Evolutionary conservation across 1,140 invertebrate genomes (phyloP), one percentile per base, ranked within the genome.

Genomic region (Caenorhabditis inopinata): DNA sequence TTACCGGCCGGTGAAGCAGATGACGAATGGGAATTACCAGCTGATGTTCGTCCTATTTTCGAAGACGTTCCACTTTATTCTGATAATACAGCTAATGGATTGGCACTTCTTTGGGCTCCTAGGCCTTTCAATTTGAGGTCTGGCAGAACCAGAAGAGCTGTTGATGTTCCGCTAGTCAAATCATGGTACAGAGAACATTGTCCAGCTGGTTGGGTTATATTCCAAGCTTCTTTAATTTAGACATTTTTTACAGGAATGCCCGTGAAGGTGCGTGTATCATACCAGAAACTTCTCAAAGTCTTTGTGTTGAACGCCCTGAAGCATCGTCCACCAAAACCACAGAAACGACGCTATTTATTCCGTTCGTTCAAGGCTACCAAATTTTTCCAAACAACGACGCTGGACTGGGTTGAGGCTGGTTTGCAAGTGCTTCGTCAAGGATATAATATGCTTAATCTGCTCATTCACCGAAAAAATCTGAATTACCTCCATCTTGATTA

Each of bases 401-500:
- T 99, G 78, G 97, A 99, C 90, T 99, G 97, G 97, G 97, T 99
- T 1, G 97, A 99, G 90, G 96, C 96, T 74, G 97, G 97, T 29
- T 90, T 99, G 6, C 94, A 96, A 91, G 97, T 99, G 0, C 98
- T 97, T 89, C 92, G 97, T 14, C 97, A 99, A 90, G 97, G 97
- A 14, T 99, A 99, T 90, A 99, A 99, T 89, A 99, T 99, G 97
- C 90, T 99, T 11, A 99, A 99, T 90, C 91, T 99, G 46, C 91
- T 99, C 53, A 99, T 99, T 88, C 97, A 99, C 90, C 93, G 97
- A 62, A 99, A 99, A 90, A 99, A 99, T 90, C 92, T 99, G 9
- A 99, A 99, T 89, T 99, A 99, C 89, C 92, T 99, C 32, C 97
- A 99, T 92, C 92, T 99, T 89, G 97, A 99, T 91, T 99, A 99